phyloP scores from a whole-genome alignment of 2,113 vertebrate genomes.

The Myocastor coypus region DNA sequence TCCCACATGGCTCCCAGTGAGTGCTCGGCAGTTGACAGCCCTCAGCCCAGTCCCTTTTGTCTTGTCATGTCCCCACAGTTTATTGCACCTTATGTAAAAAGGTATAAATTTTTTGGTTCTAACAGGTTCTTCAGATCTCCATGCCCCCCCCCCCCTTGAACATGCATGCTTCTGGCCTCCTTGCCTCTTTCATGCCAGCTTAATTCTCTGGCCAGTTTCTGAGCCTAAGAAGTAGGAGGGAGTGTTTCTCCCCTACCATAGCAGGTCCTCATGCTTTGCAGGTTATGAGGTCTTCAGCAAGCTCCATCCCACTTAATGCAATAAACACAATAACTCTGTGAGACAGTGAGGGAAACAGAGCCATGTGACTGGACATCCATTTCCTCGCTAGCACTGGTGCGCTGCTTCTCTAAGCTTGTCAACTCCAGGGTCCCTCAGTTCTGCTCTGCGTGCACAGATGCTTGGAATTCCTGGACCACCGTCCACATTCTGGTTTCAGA shows the following conservation, averaged over 20 bases:
- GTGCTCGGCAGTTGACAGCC: background rate
- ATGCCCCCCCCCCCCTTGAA: background rate
- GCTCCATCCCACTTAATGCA: background rate
- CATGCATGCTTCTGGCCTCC: background rate
- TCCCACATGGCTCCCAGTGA: background rate
- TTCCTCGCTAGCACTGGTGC: background rate
- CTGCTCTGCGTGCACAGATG: background rate
- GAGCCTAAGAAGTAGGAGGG: background rate
- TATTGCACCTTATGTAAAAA: background rate
- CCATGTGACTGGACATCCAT: rapidly evolving
- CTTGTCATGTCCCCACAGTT: background rate
- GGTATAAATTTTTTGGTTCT: background rate
- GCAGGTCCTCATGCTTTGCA: background rate
- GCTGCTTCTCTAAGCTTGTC: background rate
- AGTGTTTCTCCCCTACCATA: background rate
- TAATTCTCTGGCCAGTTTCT: background rate
- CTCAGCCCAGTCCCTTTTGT: background rate
- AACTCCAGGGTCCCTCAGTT: background rate
- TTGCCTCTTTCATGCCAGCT: background rate
- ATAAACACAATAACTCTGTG: background rate
- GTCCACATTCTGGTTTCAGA: background rate
- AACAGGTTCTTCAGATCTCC: background rate
- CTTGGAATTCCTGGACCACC: background rate
- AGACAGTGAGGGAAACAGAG: too few species aligned
- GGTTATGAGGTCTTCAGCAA: background rate